phyloP scores from a whole-genome alignment of 2,888 invertebrate genomes.

The Biston stratarius region DNA sequence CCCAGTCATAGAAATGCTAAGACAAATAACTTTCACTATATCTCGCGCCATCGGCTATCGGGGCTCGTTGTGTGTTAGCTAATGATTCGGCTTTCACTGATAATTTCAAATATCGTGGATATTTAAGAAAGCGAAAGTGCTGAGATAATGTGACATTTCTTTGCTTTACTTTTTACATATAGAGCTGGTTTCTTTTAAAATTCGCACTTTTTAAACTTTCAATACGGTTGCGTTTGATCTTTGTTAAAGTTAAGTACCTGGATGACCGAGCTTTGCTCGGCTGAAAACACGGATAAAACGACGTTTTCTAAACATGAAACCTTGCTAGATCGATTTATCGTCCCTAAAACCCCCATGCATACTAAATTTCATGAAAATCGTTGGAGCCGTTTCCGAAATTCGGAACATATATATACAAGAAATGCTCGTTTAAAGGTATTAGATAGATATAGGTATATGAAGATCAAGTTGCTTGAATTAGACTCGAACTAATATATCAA shows the following conservation, averaged over 20 bases:
- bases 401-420: no score
- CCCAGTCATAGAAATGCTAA: slow-evolving; percentile 25
- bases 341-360: no score
- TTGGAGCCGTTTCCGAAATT: no score
- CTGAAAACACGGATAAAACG: no score
- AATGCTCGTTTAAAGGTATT: no score
- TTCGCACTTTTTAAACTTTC: background rate
- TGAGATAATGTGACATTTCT: slow-evolving; percentile 19
- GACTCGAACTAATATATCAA: no score
- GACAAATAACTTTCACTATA: slow-evolving; percentile 41
- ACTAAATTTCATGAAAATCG: no score
- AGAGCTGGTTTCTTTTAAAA: background rate
- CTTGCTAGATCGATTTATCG: no score
- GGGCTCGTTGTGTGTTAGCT: slow-evolving; percentile 28
- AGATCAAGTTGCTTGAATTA: no score
- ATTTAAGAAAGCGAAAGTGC: slow-evolving; percentile 34
- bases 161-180: slow-evolving; percentile 1
- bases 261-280: no score
- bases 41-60: slow-evolving; percentile 29
- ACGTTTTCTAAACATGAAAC: no score
- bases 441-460: background rate
- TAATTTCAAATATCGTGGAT: slow-evolving; percentile 37
- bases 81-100: slow-evolving; percentile 42
- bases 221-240: background rate
- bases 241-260: background rate